Evolutionary conservation across 2,888 invertebrate genomes (phyloP), one percentile per base, ranked within the genome.

Genomic region (Cephalotes varians): DNA sequence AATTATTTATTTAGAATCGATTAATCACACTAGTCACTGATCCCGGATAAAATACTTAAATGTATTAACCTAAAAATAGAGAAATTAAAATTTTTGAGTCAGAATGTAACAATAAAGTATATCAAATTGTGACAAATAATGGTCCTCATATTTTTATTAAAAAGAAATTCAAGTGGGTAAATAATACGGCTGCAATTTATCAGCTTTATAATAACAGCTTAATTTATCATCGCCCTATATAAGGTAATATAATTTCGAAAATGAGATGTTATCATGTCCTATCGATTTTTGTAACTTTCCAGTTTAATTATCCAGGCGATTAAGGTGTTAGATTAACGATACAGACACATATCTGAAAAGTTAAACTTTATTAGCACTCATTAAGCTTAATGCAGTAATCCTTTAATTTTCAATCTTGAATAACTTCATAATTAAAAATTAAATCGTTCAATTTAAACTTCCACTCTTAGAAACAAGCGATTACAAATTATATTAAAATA

Each of bases 341-440:
- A 28, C 28, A n/a, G 12, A 18, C 25, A n/a, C 15, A 12, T 40
- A 56, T 56, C 40, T 51, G 28, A 51, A 56, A 72, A 25, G 18
- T 40, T 56, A 56, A 72, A 72, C 56, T 72, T 72, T 40, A 15
- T 54, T 54, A 71, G 25, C 34, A 15, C 18, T 54, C 18, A 31
- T 21, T 9, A 54, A 69, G 25, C 25, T 10, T 37, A 21, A 10
- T 62, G 62, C 25, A 10, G n/a, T 72, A 56, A 72, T 56, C 72
- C 40, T 40, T 56, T 25, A 54, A 37, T 71, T 21, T 56, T 56
- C 12, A n/a, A 71, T 71, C 31, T 28, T 15, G 15, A 51, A 9
- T 28, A 71, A 71, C 34, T 69, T 51, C 4, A 10, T 71, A 54
- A 54, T 37, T 34, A 71, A n/a, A n/a, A n/a, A n/a, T n/a, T n/a